Evolutionary conservation across 2,888 invertebrate genomes (phyloP), one percentile per base, ranked within the genome.

Genomic region (Apamea monoglypha): DNA sequence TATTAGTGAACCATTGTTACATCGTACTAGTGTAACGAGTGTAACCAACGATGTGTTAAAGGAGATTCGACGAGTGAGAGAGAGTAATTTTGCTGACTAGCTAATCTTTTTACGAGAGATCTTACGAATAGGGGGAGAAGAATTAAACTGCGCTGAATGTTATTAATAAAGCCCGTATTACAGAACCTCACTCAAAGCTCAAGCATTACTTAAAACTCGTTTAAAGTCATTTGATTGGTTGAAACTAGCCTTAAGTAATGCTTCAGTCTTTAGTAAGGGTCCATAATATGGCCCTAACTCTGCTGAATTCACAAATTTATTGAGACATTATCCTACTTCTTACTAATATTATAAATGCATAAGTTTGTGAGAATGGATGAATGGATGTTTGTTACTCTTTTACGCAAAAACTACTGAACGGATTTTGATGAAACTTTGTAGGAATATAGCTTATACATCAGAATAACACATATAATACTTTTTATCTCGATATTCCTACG

Each of bases 51-150:
- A 36, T 40, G 36, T 36, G 29, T 70, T 40, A 53, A 8, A 69
- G 36, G 53, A 53, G 7, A 69, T 50, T 53, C 16, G 32, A 14
- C 36, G 4, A 74, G 29, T 74, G 40, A n/a, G n/a, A n/a, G n/a
- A n/a, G n/a, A n/a, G n/a, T 32, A 56, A 44, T 71, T 74, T 56
- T 44, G 29, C 72, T 75, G 56, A 71, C 40, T 18, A 36, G 7
- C 7, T 69, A 40, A 40, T 69, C 29, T 29, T 53, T 47, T 40
- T 4, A 29, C 29, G 16, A 44, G 18, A 44, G 18, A 56, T 56
- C 56, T 56, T 25, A 25, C 18, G 29, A 32, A 47, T 47, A 56
- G 18, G 56, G 12, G 6, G 25, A 44, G 6, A 68, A 68, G 6
- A 29, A 68, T 68, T 0, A 56, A 44, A 56, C 47, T 21, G 12